These are phyloP conservation scores for Archilochus colubris DNA, from an alignment of 2,113 vertebrate species.

Conservation along the genomic window DNA sequence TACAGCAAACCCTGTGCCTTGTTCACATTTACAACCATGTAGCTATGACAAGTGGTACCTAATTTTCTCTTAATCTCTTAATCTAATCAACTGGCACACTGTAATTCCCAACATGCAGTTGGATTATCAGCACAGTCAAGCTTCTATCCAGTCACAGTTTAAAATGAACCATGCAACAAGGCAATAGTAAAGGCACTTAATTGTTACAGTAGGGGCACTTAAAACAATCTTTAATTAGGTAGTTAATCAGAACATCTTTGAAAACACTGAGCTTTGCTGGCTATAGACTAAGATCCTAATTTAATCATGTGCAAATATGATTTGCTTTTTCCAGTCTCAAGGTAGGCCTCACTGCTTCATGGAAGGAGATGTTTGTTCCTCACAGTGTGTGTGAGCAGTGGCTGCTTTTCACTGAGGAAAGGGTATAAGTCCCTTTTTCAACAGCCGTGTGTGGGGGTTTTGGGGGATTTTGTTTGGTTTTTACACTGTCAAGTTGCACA, in stretches of 20 bases:
- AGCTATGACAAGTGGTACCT: not conserved
- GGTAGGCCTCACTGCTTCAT: not conserved
- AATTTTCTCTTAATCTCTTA: constrained; percentile 1
- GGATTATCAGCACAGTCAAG: constrained; percentile 12
- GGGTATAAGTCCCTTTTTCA: not conserved
- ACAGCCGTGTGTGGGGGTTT: not conserved
- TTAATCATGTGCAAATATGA: not conserved
- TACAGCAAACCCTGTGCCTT: not conserved
- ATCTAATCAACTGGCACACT: not conserved
- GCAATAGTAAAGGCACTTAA: not conserved
- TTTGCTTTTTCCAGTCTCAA: not conserved
- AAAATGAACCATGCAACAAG: not conserved
- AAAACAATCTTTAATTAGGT: not conserved
- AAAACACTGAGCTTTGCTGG: not conserved
- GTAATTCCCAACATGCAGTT: not conserved
- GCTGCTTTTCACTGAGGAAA: not conserved
- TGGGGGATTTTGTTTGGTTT: not conserved
- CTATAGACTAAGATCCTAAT: not conserved
- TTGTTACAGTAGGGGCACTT: not conserved
- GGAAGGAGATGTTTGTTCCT: not conserved
- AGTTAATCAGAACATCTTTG: not conserved
- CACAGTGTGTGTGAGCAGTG: not conserved
- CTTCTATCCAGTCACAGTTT: not conserved
- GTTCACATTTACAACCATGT: not conserved
- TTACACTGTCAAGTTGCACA: not conserved